phyloP scores from a whole-genome alignment of 1,140 invertebrate species.

The Pinna nobilis region DNA sequence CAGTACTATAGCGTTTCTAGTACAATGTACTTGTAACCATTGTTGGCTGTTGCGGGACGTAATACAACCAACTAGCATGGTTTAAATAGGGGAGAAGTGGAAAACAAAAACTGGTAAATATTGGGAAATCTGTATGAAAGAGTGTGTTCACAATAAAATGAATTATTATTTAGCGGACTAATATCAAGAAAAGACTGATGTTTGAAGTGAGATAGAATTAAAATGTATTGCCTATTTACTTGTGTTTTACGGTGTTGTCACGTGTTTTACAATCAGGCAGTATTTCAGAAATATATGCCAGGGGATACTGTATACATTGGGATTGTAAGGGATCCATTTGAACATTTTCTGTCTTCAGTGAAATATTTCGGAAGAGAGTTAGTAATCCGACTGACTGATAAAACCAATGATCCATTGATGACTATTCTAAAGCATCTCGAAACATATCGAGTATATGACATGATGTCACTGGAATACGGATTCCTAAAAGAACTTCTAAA shows the following conservation, averaged over 20 bases:
- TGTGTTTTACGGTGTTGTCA: slow-evolving; percentile 58
- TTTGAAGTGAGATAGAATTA: too few relatives aligned
- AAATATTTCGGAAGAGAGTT: slow-evolving; percentile 45
- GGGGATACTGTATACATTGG: slow-evolving; percentile 47
- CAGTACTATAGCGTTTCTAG: too few relatives aligned
- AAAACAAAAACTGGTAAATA: too few relatives aligned
- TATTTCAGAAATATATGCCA: slow-evolving; percentile 41
- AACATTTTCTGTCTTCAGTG: slow-evolving; percentile 46
- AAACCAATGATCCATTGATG: slow-evolving; percentile 5
- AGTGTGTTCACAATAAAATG: too few relatives aligned
- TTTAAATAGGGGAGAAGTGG: too few relatives aligned
- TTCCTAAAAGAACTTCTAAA: slow-evolving; percentile 30
- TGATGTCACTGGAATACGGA: slow-evolving; percentile 54
- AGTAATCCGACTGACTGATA: slow-evolving; percentile 4
- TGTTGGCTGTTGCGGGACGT: too few relatives aligned
- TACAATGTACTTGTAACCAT: too few relatives aligned
- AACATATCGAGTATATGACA: slow-evolving; percentile 42
- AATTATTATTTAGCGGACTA: too few relatives aligned
- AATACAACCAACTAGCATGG: too few relatives aligned
- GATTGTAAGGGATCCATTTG: slow-evolving; percentile 53
- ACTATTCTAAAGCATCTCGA: slow-evolving; percentile 29
- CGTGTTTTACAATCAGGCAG: slow-evolving; percentile 41
- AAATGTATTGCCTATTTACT: too few relatives aligned
- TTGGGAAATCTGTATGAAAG: too few relatives aligned
- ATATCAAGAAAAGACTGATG: too few relatives aligned